Base-by-base conservation (phyloP, 2,888 invertebrate species). In the Scaptomyza tumidula region DNA sequence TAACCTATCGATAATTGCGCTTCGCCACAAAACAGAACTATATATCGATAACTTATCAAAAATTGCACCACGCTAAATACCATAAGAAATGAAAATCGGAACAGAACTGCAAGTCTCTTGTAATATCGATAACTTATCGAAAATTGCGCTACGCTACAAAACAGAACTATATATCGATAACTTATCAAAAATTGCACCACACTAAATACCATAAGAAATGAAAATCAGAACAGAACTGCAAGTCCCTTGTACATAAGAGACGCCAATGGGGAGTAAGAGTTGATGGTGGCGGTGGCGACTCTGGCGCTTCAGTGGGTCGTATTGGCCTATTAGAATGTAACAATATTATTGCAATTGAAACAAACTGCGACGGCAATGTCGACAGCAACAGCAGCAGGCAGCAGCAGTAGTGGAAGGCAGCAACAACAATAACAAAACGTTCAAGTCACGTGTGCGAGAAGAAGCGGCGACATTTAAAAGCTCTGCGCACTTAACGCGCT, bases 301-400 rank as follows among this genome's bases (percentile, higher is more conserved):
- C 60, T 54, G 57, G 57, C 68, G 74, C 16, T 24, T 52, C 69
- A 67, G 65, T 81, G 77, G 76, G 73, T 61, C 64, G 75, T 39
- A 69, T 75, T 85, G 80, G 82, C 89, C 90, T 90, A 89, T 89
- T 88, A 80, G 86, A 89, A 90, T 90, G 89, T 89, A 89, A 86
- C 89, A 88, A 89, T 81, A 75, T 77, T 75, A 88, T 86, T 89
- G 89, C 76, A 88, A 88, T 80, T 88, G 88, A 88, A 89, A 85
- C 90, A 89, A 86, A 86, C 73, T 53, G 66, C 65, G 68, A 63
- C 62, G 48, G 56, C 45, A 60, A 53, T 59, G 68, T 16, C 59
- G 55, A 52, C 67, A 55, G 56, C 62, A 60, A 55, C 63, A 49
- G 14, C 55, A 19, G 19, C 19, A 9, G 9, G n/a, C 62, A 60